Conservation (phyloP, 1,140 invertebrate genomes). For the Drosophila sp. region DNA sequence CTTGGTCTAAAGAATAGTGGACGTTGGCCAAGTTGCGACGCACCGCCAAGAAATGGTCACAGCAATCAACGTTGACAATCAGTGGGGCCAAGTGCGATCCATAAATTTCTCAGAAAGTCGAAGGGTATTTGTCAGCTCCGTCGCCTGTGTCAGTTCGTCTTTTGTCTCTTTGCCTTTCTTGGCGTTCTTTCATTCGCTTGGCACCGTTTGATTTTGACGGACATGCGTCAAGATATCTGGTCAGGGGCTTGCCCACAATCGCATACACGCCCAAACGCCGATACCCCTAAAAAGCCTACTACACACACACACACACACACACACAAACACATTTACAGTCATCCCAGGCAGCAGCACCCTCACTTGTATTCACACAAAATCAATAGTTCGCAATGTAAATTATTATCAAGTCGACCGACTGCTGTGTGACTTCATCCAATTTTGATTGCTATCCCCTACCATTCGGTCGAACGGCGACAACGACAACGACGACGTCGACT, state of each 20-base stretch:
- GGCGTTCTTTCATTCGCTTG: slow-evolving; percentile 21
- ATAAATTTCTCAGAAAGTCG: slow-evolving; percentile 77
- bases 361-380: slow-evolving; percentile 47
- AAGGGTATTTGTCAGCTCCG: slow-evolving; percentile 77
- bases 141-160: slow-evolving; percentile 43
- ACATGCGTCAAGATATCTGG: slow-evolving; percentile 72
- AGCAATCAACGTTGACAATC: slow-evolving; percentile 72
- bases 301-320: not conserved
- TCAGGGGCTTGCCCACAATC: slow-evolving; percentile 6
- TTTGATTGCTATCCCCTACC: slow-evolving; percentile 39
- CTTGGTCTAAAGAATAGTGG: slow-evolving; percentile 49
- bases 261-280: not conserved
- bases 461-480: not conserved
- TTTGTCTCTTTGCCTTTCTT: slow-evolving; percentile 35
- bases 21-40: slow-evolving; percentile 28
- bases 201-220: slow-evolving; percentile 50
- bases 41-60: slow-evolving; percentile 26
- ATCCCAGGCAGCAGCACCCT: no score
- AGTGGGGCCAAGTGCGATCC: slow-evolving; percentile 66
- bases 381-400: slow-evolving; percentile 77
- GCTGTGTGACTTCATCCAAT: slow-evolving; percentile 66
- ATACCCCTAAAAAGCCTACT: not conserved
- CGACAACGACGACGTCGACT: not conserved
- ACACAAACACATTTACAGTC: not conserved
- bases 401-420: slow-evolving; percentile 53